phyloP scores from a whole-genome alignment of 2,113 vertebrate genomes.

The Sapayoa aenigma region DNA sequence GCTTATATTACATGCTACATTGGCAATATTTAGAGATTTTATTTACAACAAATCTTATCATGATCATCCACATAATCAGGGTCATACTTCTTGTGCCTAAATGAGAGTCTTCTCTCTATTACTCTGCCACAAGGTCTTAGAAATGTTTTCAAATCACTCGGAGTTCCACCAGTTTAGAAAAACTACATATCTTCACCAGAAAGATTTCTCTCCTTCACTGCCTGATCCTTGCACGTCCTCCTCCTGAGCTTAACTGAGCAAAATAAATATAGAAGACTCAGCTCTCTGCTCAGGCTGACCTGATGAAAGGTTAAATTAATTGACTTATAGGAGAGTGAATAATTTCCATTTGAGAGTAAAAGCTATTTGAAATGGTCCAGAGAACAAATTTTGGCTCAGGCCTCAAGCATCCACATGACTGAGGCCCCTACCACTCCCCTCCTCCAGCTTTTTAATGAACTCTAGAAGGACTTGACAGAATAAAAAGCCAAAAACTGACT shows the following conservation, averaged over 20 bases:
- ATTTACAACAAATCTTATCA: background rate
- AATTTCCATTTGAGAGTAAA: background rate
- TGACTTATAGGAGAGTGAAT: background rate
- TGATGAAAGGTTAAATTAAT: background rate
- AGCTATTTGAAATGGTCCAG: background rate
- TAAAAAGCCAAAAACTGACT: background rate
- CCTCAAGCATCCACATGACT: background rate
- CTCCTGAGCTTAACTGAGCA: background rate
- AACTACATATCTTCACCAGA: background rate
- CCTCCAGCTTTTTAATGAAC: background rate
- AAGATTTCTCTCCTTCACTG: background rate
- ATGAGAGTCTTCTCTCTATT: background rate
- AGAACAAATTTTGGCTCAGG: background rate
- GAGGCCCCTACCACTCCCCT: fast-evolving
- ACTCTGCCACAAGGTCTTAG: background rate
- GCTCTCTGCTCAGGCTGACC: background rate
- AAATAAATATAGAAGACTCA: background rate
- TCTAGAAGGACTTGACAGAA: background rate
- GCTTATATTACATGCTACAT: background rate
- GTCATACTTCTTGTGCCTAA: background rate
- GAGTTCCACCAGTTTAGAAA: background rate
- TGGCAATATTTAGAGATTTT: background rate
- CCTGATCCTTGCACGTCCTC: background rate
- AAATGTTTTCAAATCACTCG: background rate
- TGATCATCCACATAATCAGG: background rate